Base-by-base conservation (phyloP, 2,888 invertebrate genomes). In the Eurois occulta region DNA sequence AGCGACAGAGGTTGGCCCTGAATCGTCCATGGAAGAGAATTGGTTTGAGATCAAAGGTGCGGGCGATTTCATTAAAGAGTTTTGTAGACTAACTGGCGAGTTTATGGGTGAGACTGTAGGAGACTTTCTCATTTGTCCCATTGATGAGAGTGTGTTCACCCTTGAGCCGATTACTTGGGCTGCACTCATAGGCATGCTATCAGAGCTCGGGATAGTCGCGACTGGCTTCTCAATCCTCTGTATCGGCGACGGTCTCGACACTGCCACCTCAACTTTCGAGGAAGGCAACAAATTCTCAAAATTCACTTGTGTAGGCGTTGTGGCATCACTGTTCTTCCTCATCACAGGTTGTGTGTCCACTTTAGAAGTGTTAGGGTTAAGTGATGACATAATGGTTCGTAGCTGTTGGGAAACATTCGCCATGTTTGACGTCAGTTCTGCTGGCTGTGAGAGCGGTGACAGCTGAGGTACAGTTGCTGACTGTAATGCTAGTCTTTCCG, bases 381-480 rank as follows among this genome's bases (percentile, higher is more conserved):
- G 91, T 0, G 98, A 98, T 0, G 98, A 98, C 92, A 98, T 95
- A 69, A 98, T 96, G 10, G 97, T 97, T 55, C 98, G 95, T 67
- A 98, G 91, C 89, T 98, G 98, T 91, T 98, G 98, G 0, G 98
- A 98, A 0, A 97, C 98, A 90, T 98, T 98, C 0, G 97, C 98
- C 94, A 98, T 97, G 89, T 98, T 98, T 0, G 98, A 97, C 24
- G 98, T 98, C 69, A 98, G 93, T 91, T 98, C 98, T 2, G 97
- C 97, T 0, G 98, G 98, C 91, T 98, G 98, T 0, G 98, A 98
- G 3, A 98, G 91, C 0, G 98, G 98, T 0, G 98, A 98, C 41
- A 98, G 93, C 90, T 98, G 98, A 0, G 98, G 98, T 69, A 98
- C 96, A 0, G 97, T 96, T 8, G 97, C 96, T 0, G 97, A 96